Evolutionary conservation across 2,113 vertebrate genomes (phyloP).

Genomic region (Aegithalos caudatus): DNA sequence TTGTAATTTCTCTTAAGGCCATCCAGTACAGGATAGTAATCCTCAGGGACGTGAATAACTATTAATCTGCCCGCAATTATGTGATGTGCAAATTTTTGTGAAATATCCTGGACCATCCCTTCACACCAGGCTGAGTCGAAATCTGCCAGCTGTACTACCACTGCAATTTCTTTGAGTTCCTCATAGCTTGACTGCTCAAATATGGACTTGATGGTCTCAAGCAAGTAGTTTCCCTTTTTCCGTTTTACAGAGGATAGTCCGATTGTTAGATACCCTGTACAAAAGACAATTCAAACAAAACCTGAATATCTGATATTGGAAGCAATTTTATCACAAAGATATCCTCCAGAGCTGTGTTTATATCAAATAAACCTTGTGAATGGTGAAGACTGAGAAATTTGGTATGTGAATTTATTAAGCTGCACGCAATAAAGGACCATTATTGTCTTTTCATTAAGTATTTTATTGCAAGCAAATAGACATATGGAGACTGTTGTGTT

Average conservation of each 20-base stretch:
- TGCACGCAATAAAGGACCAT: neutral
- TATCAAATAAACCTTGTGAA: neutral
- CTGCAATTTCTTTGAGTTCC: constrained; percentile 93
- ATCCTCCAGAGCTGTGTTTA: neutral
- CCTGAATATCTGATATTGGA: neutral
- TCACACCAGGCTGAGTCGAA: constrained; percentile 93
- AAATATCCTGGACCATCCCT: constrained; percentile 90
- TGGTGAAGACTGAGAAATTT: neutral
- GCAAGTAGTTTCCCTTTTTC: constrained; percentile 92
- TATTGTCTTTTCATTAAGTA: neutral
- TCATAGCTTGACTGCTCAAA: constrained; percentile 98
- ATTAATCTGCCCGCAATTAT: constrained; percentile 93
- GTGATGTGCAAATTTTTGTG: constrained; percentile 94
- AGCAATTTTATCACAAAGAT: neutral
- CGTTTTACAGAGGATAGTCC: constrained; percentile 94
- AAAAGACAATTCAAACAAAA: constrained; percentile 45
- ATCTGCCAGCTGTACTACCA: constrained; percentile 93
- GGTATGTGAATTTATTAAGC: neutral
- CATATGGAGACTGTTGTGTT: neutral
- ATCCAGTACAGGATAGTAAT: constrained; percentile 90
- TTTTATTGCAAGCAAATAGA: neutral
- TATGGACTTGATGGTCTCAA: constrained; percentile 94
- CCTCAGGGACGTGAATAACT: constrained; percentile 93
- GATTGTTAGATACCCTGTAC: constrained; percentile 91
- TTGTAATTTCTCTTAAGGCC: constrained; percentile 98